Base-by-base conservation (phyloP, 2,113 vertebrate genomes). In the Rhinogobius similis region DNA sequence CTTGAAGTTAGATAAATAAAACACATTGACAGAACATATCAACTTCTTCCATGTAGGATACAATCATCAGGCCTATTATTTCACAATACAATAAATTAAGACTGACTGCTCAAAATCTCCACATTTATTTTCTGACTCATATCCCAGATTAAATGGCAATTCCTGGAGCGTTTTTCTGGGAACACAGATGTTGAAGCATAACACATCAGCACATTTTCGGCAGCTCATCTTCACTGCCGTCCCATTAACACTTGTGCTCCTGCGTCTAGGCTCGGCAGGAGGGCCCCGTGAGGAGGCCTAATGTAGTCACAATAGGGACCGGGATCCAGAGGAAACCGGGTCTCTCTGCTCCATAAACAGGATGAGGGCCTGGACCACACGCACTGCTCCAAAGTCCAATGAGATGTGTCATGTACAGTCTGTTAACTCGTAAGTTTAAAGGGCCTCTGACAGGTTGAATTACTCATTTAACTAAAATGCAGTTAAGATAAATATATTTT, bases 321-420 rank as follows among this genome's bases (percentile, higher is more conserved):
- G 91, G 92, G 93, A 93, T 93, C 94, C 95, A 96, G 94, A 93
- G 95, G 94, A 95, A 97, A 94, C 93, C 93, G 92, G 92, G 84
- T 92, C 90, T 89, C 90, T 90, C 78, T 87, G 80, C 87, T 93
- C 94, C 88, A 93, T 93, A 95, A 95, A 94, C 87, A 93, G 92
- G 90, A 96, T 93, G 93, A 94, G 91, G 61, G 76, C 64, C 6
- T 23, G 71, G 87, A 89, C 86, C 88, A 91, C 87, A 89, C 88
- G 70, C 84, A 79, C 39, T 39, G 68, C 67, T 68, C 24, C 72
- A 61, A 43, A 41, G 61, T 76, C 11, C 62, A 21, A 50, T 80
- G 7, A 20, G 10, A 61, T 5, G 24, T 61, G 58, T 36, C 20
- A 36, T 61, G 18, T n/a, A 10, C 58, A 36, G 24, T 32, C 13